These are phyloP conservation scores for Ommatoiulus sabulosus DNA, from an alignment of 2,888 invertebrate species.

Conservation along the genomic window DNA sequence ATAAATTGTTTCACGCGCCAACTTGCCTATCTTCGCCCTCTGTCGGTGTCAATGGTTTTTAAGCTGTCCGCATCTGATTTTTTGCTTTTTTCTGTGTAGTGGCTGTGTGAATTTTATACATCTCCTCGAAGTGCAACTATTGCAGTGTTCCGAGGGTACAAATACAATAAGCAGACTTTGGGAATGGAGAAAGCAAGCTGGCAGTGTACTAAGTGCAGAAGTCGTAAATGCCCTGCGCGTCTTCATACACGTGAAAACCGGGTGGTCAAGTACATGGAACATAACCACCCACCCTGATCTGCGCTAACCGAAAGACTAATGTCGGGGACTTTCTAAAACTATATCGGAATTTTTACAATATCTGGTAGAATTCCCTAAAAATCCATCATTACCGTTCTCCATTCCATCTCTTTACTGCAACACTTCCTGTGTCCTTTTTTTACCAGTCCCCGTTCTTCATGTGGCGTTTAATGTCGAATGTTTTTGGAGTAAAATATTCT, in stretches of 20 bases:
- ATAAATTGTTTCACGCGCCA: not conserved
- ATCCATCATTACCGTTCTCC: too few species aligned
- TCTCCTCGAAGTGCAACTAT: conserved; percentile 7
- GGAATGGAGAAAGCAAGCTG: not conserved
- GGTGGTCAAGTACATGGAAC: not conserved
- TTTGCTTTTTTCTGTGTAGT: not conserved
- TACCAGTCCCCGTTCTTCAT: too few species aligned
- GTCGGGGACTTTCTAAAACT: too few species aligned
- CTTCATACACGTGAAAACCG: not conserved
- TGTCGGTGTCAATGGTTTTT: not conserved
- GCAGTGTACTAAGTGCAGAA: conserved; percentile 14
- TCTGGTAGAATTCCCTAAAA: too few species aligned
- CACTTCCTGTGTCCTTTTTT: too few species aligned
- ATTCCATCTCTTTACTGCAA: too few species aligned
- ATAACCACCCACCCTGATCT: conserved; percentile 4
- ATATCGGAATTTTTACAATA: too few species aligned
- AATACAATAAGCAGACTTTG: conserved; percentile 14
- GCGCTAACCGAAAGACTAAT: too few species aligned
- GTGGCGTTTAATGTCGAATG: too few species aligned
- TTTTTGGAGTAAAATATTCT: too few species aligned
- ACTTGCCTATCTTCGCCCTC: not conserved
- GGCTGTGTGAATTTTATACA: conserved; percentile 6
- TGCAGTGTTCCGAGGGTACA: conserved; percentile 2
- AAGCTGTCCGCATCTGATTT: conserved; percentile 3
- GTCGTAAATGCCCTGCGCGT: not conserved